Evolutionary conservation across 2,797 vertebrate genomes (phyloP), one percentile per base, ranked within the genome.

Genomic region (Oreortyx pictus): DNA sequence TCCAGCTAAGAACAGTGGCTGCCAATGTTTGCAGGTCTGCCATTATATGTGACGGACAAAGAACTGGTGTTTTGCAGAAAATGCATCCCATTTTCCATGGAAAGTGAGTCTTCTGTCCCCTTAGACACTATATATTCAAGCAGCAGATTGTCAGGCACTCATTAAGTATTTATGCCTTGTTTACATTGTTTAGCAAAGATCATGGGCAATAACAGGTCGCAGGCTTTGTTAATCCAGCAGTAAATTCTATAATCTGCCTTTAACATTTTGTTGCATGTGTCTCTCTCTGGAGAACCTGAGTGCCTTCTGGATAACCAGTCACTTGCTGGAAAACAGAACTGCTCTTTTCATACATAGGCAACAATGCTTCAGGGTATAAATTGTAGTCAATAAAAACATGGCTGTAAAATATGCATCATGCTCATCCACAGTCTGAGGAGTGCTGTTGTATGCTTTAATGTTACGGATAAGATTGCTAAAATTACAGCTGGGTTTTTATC

Each of bases 401-500:
- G 65, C 78, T 90, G 82, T 94, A 87, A 94, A 94, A 61, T 81
- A 78, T 8, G 50, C 82, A 72, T 61, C 54, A 11, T 44, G 73
- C 49, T 86, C 61, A 52, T 44, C 17, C 59, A 46, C 61, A 64
- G 72, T n/a, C 66, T 6, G 7, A 73, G 78, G 43, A 81, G 54
- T 9, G 0, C 75, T 56, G 60, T 31, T 89, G 65, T 75, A 50
- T 49, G 41, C 76, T 79, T 80, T 77, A 76, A 73, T 56, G 50
- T 73, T 54, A 83, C 47, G 86, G 78, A 31, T 76, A 68, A 35
- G 66, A 52, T 33, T 68, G 72, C 64, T 86, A 44, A 75, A 87
- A 94, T 83, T 86, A 73, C 70, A 86, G 75, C 64, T 94, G 86
- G 14, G 33, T 83, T 96, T 96, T 92, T 82, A 70, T 79, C 73